phyloP scores from a whole-genome alignment of 2,888 invertebrate species.

The Laothoe populi region DNA sequence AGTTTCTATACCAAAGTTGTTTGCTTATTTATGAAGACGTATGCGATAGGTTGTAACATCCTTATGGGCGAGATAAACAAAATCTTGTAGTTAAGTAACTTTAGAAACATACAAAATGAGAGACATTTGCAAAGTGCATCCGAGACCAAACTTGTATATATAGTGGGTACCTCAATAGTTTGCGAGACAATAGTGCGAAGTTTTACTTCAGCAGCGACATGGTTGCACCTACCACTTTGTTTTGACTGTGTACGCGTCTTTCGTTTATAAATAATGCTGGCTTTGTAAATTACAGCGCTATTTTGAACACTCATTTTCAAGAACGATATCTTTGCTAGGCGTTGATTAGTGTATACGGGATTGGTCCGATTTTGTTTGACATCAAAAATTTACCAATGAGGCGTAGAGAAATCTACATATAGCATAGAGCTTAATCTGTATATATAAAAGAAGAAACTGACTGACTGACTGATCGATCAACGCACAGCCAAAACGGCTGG shows the following conservation, averaged over 20 bases:
- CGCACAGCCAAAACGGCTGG: too few relatives aligned
- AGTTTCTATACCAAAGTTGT: not conserved
- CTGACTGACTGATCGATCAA: too few relatives aligned
- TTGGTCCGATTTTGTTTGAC: slow-evolving; percentile 33
- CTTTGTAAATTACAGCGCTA: slow-evolving; percentile 52
- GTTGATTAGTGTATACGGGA: too few relatives aligned
- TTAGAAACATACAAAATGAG: slow-evolving; percentile 52
- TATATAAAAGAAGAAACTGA: too few relatives aligned
- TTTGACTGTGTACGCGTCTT: slow-evolving; percentile 35
- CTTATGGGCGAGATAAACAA: slow-evolving; percentile 30
- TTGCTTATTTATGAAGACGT: not conserved
- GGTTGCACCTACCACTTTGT: slow-evolving; percentile 37
- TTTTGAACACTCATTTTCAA: too few relatives aligned
- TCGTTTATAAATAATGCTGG: slow-evolving; percentile 52
- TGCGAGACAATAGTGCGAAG: slow-evolving; percentile 65
- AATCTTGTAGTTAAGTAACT: slow-evolving; percentile 54
- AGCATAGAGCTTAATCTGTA: too few relatives aligned
- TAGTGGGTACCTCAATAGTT: slow-evolving; percentile 50
- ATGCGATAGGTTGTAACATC: slow-evolving; percentile 2
- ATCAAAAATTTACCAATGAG: too few relatives aligned
- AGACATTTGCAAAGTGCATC: slow-evolving; percentile 62
- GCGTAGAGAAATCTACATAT: too few relatives aligned
- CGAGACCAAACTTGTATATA: slow-evolving; percentile 54
- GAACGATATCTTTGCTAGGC: too few relatives aligned
- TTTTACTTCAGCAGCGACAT: slow-evolving; percentile 51